Evolutionary conservation across 35 echinoderm and acorn worm genomes (phyloP).

Genomic region (Diadema setosum): DNA sequence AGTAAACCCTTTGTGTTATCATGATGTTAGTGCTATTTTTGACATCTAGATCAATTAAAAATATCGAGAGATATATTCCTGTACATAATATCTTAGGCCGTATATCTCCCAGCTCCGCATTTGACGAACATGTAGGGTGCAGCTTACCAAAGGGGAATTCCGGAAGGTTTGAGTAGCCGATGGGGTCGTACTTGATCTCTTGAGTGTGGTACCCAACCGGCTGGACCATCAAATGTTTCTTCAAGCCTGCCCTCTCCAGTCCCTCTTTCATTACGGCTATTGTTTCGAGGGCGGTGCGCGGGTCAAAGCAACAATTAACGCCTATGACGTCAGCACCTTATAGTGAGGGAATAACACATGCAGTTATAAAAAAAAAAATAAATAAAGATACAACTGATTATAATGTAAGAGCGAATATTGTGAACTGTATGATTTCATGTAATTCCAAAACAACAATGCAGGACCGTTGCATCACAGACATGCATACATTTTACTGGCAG

Average conservation of each 20-base stretch:
- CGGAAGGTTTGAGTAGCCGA: conserved; percentile 47
- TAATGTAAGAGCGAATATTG: not conserved
- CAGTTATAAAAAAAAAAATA: no score
- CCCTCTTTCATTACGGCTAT: conserved; percentile 66
- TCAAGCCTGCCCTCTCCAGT: conserved; percentile 45
- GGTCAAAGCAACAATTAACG: conserved; percentile 75
- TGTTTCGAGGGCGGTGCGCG: conserved; percentile 45
- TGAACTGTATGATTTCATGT: not conserved
- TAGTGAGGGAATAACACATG: not conserved
- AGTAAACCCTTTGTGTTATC: no score
- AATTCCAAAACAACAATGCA: not conserved
- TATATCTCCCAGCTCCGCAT: no score
- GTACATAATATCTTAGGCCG: no score
- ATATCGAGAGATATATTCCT: no score
- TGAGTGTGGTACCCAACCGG: conserved; percentile 70
- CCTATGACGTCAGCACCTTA: conserved; percentile 76
- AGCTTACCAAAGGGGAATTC: conserved; percentile 78
- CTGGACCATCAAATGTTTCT: conserved; percentile 63
- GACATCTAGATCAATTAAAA: no score
- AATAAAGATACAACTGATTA: no score
- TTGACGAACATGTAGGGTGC: no score
- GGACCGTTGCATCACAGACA: no score
- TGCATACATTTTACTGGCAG: no score
- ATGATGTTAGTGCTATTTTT: no score
- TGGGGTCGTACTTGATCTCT: conserved; percentile 17